Evolutionary conservation across 2,113 vertebrate species (phyloP).

Genomic region (Oryctolagus cuniculus): mOryCun1.1 NC_091452.1:11319001-11319500

Average conservation of each 20-base stretch:
- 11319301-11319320: too few species aligned
- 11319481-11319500: neutral
- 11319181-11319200: neutral
- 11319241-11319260: rapidly evolving
- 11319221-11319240: neutral
- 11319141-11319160: neutral
- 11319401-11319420: neutral
- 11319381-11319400: neutral
- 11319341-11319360: too few species aligned
- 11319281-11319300: too few species aligned
- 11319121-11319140: neutral
- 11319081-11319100: neutral
- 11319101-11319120: neutral
- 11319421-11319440: neutral
- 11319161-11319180: neutral
- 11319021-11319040: neutral
- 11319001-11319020: neutral
- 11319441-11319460: neutral
- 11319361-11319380: neutral
- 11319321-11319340: too few species aligned
- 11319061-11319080: neutral
- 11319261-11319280: neutral
- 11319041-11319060: neutral
- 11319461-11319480: neutral
- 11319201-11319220: neutral